Evolutionary conservation across 2,888 invertebrate species (phyloP).

Genomic region (Homarus gammarus): DNA sequence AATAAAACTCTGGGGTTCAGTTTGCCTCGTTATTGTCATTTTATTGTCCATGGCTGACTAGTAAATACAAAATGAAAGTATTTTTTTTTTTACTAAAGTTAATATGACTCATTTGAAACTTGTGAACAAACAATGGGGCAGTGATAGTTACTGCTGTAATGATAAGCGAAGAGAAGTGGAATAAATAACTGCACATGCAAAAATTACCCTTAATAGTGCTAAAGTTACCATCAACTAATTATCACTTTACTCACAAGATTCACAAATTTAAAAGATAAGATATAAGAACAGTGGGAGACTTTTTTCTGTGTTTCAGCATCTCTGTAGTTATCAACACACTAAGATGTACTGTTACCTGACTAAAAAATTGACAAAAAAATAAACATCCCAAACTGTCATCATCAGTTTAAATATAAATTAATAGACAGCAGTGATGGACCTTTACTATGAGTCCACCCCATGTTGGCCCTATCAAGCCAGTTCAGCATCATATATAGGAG

Average conservation of each 20-base stretch:
- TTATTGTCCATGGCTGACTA: conserved; percentile 37
- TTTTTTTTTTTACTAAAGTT: conserved; percentile 16
- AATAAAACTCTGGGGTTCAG: too few relatives aligned
- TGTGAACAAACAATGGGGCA: conserved; percentile 1
- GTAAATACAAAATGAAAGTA: conserved; percentile 7
- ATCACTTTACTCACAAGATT: background rate
- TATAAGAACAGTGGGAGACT: background rate
- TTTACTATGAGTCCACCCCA: background rate
- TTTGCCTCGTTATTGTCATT: conserved; percentile 34
- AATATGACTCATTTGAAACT: conserved; percentile 1
- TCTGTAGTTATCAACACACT: background rate
- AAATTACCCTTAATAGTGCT: conserved; percentile 2
- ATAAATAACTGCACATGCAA: background rate
- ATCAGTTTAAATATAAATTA: background rate
- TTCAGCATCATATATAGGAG: background rate
- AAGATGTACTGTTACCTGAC: background rate
- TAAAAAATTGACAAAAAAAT: background rate
- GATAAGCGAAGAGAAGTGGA: background rate
- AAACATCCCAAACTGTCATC: background rate
- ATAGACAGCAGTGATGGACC: background rate
- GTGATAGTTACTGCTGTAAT: background rate
- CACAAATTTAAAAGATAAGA: background rate
- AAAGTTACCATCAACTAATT: background rate
- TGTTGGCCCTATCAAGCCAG: background rate
- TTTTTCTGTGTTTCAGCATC: background rate